Evolutionary conservation across 2,797 vertebrate species (phyloP).

Genomic region (Lepus townsendii): DNA sequence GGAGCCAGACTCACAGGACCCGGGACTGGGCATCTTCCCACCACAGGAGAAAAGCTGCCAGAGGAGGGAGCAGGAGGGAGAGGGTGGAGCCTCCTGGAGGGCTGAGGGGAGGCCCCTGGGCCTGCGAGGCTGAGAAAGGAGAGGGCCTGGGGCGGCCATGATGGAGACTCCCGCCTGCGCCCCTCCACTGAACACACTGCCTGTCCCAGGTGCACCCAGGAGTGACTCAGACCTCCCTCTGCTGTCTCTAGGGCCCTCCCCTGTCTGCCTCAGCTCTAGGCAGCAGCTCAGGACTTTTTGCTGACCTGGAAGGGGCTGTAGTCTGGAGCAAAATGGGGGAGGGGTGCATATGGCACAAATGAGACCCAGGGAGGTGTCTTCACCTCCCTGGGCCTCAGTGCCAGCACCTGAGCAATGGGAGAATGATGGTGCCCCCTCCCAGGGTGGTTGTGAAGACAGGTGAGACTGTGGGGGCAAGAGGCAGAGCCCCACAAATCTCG

Average conservation of each 20-base stretch:
- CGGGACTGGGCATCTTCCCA: not conserved
- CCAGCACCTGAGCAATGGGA: not conserved
- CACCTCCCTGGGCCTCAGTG: not conserved
- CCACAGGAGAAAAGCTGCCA: not conserved
- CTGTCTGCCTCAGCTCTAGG: not conserved
- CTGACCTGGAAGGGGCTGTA: not conserved
- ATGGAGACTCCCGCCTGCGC: not conserved
- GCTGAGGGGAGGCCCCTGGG: too few relatives aligned
- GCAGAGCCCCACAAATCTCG: not conserved
- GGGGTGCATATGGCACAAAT: not conserved
- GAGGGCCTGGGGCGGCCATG: not conserved
- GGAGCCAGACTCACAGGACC: not conserved
- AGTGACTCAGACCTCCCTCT: not conserved
- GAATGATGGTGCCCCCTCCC: not conserved
- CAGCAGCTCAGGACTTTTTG: not conserved
- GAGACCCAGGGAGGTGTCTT: not conserved
- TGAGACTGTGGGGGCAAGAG: not conserved
- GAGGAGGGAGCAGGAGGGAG: too few relatives aligned
- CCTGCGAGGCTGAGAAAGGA: not conserved
- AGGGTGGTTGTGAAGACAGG: not conserved
- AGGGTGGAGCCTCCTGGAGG: not conserved
- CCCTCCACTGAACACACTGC: not conserved
- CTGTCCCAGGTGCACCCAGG: too few relatives aligned
- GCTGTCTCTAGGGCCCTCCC: not conserved
- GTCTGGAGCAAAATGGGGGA: not conserved